phyloP scores from a whole-genome alignment of 2,888 invertebrate species.

The Cataglyphis cursor region DNA sequence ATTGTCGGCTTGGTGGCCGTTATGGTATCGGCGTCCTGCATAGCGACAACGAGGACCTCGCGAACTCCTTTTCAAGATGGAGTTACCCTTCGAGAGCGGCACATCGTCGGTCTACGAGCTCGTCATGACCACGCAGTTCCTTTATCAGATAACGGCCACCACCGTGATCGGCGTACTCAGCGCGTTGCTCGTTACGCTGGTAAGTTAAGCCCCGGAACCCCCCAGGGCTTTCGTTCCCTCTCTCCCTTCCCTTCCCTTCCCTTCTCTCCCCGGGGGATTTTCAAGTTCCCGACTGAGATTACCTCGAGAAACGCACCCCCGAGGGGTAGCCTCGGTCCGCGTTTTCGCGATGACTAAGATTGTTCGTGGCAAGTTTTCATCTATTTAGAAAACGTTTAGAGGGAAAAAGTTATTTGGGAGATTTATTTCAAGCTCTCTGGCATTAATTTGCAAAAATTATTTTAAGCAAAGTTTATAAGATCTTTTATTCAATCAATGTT shows the following conservation, averaged over 20 bases:
- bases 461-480: not conserved
- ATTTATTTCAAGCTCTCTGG: not conserved
- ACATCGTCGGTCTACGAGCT: conserved; percentile 63
- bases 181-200: conserved; percentile 59
- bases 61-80: conserved; percentile 59
- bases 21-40: conserved; percentile 10
- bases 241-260: not conserved
- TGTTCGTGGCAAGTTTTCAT: not conserved
- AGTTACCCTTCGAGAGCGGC: conserved; percentile 60
- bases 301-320: conserved; percentile 14
- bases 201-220: conserved; percentile 43
- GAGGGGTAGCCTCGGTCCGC: not conserved
- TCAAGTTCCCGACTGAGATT: conserved; percentile 41
- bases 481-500: not conserved
- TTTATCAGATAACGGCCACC: conserved; percentile 52
- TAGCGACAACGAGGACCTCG: not conserved
- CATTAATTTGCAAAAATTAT: not conserved
- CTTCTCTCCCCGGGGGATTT: conserved; percentile 17
- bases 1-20: conserved; percentile 35
- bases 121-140: conserved; percentile 56
- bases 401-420: not conserved
- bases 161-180: conserved; percentile 52
- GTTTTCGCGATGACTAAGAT: conserved; percentile 3
- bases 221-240: not conserved
- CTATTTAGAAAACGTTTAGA: not conserved